Evolutionary conservation across 2,113 vertebrate species (phyloP).

Genomic region (Cyanistes caeruleus): DNA sequence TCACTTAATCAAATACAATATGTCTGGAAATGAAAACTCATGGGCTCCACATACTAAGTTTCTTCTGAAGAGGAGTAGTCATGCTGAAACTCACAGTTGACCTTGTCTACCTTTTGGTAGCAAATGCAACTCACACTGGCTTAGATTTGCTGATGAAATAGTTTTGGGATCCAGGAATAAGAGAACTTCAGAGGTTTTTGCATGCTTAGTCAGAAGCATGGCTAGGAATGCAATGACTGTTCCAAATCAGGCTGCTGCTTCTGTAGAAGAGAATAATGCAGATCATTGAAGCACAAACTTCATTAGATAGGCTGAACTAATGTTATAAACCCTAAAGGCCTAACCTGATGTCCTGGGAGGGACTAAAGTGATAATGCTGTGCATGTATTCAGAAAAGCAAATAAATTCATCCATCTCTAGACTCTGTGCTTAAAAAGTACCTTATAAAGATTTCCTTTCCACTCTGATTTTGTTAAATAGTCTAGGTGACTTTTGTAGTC

Average conservation of each 20-base stretch:
- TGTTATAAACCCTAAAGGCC: background rate
- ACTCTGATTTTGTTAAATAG: background rate
- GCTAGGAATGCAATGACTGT: background rate
- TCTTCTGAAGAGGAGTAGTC: background rate
- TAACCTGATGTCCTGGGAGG: background rate
- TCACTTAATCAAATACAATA: background rate
- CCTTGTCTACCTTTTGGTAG: background rate
- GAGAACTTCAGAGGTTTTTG: background rate
- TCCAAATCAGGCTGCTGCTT: background rate
- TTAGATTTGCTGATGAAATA: background rate
- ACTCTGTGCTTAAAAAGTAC: background rate
- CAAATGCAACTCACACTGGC: rapidly evolving
- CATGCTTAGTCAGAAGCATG: background rate
- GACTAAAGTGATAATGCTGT: background rate
- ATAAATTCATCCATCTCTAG: background rate
- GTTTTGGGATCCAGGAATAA: background rate
- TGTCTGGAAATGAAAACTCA: background rate
- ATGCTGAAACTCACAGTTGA: background rate
- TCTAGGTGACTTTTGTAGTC: background rate
- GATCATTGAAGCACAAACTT: background rate
- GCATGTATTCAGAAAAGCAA: background rate
- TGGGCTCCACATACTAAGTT: background rate
- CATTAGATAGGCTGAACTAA: background rate
- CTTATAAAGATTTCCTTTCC: background rate
- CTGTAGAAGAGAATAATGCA: background rate